Base-by-base conservation (phyloP, 2,113 vertebrate species). In the Cranoglanis bouderius region DNA sequence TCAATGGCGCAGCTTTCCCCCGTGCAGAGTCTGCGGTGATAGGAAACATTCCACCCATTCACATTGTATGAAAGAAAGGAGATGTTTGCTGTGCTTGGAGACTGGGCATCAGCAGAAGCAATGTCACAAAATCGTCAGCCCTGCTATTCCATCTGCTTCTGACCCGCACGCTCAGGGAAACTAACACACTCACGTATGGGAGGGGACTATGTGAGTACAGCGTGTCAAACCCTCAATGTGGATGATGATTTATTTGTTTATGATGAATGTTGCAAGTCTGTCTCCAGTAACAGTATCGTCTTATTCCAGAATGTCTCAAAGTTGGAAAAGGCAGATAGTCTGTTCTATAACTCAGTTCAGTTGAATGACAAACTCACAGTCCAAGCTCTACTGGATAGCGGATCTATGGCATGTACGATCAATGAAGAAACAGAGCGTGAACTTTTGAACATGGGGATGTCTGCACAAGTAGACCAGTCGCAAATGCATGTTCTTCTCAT, bases 401-500 rank as follows among this genome's bases (percentile, higher is more conserved):
- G 75, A n/a, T 87, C 49, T 2, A 88, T 88, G 81, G 51, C 46
- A 0, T 88, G 55, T 9, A 84, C 67, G 0, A 84, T 88, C 1
- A 84, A 84, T 59, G n/a, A 88, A 75, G 87, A 88, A 35, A 26
- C 55, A 3, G 82, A 88, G 2, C 24, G 13, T 13, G n/a, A 78
- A 7, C 14, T 78, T 7, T 3, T 35, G 21, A 61, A 6, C 24
- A 7, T 1, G 4, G 26, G 63, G 3, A 24, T 5, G 3, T 3
- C 2, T 40, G n/a, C 32, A 12, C 80, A 51, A 35, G 53, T 61
- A 53, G 65, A 61, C 26, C 57, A 61, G 57, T 21, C 57, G 5
- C 57, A 61, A 0, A 4, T 24, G 6, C 21, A 61, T 21, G 26
- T 24, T 61, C 21, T 61, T 24, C 57, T 61, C 6, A 21, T 70